Conservation (phyloP, 2,797 vertebrate genomes). For the Sebastes flavidus region DNA sequence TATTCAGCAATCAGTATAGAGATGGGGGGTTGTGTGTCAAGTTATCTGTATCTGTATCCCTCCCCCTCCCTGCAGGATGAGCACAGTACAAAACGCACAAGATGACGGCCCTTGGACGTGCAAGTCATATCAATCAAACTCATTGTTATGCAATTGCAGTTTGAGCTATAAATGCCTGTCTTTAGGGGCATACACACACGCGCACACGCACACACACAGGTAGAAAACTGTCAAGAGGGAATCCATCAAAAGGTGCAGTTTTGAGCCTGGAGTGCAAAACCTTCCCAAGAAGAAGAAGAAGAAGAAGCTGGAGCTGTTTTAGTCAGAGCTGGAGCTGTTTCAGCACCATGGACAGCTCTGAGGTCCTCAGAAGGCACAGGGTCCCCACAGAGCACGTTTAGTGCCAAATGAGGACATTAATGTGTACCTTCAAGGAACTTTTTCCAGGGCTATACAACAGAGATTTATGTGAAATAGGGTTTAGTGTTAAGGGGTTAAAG, state of each 20-base stretch:
- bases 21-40: conserved; percentile 51
- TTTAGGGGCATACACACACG: not conserved
- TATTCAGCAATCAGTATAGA: conserved; percentile 65
- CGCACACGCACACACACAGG: not conserved
- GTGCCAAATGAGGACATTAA: not conserved
- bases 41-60: conserved; percentile 29
- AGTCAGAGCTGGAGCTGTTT: conserved; percentile 16
- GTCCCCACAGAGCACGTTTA: not conserved
- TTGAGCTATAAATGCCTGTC: not conserved
- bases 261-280: not conserved
- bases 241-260: conserved; percentile 11
- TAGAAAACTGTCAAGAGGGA: conserved; percentile 6
- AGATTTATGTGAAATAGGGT: not conserved
- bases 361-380: not conserved
- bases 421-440: not conserved
- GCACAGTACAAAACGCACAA: conserved; percentile 43
- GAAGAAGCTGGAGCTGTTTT: not conserved
- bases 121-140: conserved; percentile 57
- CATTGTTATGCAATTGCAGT: conserved; percentile 33
- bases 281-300: not conserved
- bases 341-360: conserved; percentile 67
- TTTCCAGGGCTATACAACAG: not conserved
- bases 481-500: not conserved
- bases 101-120: conserved; percentile 59
- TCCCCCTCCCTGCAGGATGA: not conserved